phyloP scores from a whole-genome alignment of 1,140 invertebrate species.

The Drosophila leontia region DNA sequence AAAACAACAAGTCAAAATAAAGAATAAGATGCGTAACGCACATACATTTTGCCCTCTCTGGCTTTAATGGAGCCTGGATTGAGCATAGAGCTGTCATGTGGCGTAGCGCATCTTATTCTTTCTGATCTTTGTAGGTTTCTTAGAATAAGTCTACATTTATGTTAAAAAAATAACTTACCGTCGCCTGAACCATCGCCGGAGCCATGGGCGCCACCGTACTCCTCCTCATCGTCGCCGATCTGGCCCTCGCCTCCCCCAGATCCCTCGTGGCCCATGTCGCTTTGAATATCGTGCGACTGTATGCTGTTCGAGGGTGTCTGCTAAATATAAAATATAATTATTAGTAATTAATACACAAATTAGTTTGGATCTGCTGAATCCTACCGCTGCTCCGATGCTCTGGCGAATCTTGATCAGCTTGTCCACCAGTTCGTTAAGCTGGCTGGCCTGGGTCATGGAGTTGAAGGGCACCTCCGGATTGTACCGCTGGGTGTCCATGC shows the following conservation, averaged over 20 bases:
- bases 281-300: slow-evolving; percentile 77
- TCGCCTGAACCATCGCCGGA: slow-evolving; percentile 84
- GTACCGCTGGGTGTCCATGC: slow-evolving; percentile 75
- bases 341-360: background rate
- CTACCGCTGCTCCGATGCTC: slow-evolving; percentile 74
- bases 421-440: slow-evolving; percentile 77
- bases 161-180: slow-evolving; percentile 44
- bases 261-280: slow-evolving; percentile 82
- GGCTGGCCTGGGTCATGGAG: slow-evolving; percentile 53
- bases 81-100: no score
- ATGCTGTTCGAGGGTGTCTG: slow-evolving; percentile 60
- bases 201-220: slow-evolving; percentile 72
- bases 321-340: background rate
- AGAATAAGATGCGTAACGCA: background rate
- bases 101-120: background rate
- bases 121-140: background rate
- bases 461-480: slow-evolving; percentile 83
- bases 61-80: no score
- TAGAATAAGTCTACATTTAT: background rate
- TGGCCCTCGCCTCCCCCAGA: slow-evolving; percentile 72
- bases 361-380: accelerated
- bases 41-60: no score
- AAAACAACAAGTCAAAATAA: background rate
- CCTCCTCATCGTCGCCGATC: slow-evolving; percentile 77
- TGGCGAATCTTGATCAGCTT: slow-evolving; percentile 82